Evolutionary conservation across 1,140 invertebrate species (phyloP).

Genomic region (Lerema accius): DNA sequence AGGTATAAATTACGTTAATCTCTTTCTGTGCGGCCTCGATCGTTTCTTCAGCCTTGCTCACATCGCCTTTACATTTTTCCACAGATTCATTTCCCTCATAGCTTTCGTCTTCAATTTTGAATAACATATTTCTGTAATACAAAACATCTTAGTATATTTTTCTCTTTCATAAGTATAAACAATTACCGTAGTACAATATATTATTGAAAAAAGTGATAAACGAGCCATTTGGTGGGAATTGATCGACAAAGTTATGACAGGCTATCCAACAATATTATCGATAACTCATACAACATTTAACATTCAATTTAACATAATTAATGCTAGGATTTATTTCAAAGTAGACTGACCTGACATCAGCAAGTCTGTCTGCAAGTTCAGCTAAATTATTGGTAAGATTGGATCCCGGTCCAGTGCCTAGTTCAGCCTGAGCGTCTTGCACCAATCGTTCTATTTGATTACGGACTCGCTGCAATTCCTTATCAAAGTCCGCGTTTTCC

Average conservation of each 20-base stretch:
- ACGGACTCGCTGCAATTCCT: slow-evolving; percentile 88
- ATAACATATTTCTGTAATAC: slow-evolving; percentile 82
- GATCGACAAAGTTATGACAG: too few relatives aligned
- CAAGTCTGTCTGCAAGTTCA: slow-evolving; percentile 86
- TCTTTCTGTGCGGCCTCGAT: slow-evolving; percentile 88
- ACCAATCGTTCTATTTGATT: slow-evolving; percentile 88
- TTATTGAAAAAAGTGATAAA: too few relatives aligned
- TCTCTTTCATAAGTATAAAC: too few relatives aligned
- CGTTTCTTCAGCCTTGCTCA: slow-evolving; percentile 89
- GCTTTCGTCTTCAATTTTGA: slow-evolving; percentile 84
- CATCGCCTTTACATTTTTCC: slow-evolving; percentile 85
- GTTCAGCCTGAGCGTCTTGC: slow-evolving; percentile 85
- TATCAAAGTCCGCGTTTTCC: slow-evolving; percentile 92
- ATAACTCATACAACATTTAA: too few relatives aligned
- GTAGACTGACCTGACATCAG: slow-evolving; percentile 84
- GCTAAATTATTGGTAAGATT: slow-evolving; percentile 86
- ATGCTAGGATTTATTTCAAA: too few relatives aligned
- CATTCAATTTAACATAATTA: too few relatives aligned
- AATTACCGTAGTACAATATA: too few relatives aligned
- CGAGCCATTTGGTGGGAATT: too few relatives aligned
- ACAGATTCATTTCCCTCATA: slow-evolving; percentile 85
- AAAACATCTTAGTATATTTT: too few relatives aligned
- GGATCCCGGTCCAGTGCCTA: slow-evolving; percentile 85
- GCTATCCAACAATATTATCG: too few relatives aligned
- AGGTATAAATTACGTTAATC: slow-evolving; percentile 79